Base-by-base conservation (phyloP, 2,888 invertebrate genomes). In the Volucella zonaria region DNA sequence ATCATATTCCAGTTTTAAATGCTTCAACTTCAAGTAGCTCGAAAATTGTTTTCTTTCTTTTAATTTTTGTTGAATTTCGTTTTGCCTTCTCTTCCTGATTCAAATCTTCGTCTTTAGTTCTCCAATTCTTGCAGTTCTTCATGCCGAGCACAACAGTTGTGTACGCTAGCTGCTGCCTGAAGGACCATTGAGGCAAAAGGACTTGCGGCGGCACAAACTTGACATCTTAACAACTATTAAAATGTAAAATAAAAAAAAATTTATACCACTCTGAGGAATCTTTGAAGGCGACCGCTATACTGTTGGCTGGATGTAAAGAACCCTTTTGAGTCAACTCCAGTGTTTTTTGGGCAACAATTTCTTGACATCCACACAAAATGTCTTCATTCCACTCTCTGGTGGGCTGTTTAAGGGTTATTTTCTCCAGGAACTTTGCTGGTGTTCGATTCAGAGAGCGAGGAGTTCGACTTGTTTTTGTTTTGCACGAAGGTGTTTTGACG, bases 21-120 rank as follows among this genome's bases (percentile, higher is more conserved):
- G 73, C 73, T 68, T 78, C 61, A 73, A 73, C 82, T 73, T 62
- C 73, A 82, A 78, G 73, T 78, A 78, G 78, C 73, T 56, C n/a
- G 66, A 82, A 78, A 78, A 61, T 78, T 82, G 73, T 71, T 58
- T 76, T 76, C 64, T 70, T 76, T 75, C 40, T 23, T n/a, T 52
- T 12, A 31, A 31, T 6, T 6, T 78, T 78, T 66, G 64, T 76
- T 76, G 66, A 76, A 81, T 76, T 76, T 68, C 23, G 43, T 58
- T 62, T 71, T 47, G 47, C 43, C 77, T 31, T 75, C 45, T 23
- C 18, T 52, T 12, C 23, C 42, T 40, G 38, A 8, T 15, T n/a
- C 40, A 11, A 23, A 11, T 18, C 31, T 43, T 15, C 15, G 15
- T 52, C 18, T 40, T 47, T 43, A 43, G 31, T 31, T 31, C 31